Evolutionary conservation across 2,888 invertebrate genomes (phyloP), one percentile per base, ranked within the genome.

Genomic region (Willowsia nigromaculata): DNA sequence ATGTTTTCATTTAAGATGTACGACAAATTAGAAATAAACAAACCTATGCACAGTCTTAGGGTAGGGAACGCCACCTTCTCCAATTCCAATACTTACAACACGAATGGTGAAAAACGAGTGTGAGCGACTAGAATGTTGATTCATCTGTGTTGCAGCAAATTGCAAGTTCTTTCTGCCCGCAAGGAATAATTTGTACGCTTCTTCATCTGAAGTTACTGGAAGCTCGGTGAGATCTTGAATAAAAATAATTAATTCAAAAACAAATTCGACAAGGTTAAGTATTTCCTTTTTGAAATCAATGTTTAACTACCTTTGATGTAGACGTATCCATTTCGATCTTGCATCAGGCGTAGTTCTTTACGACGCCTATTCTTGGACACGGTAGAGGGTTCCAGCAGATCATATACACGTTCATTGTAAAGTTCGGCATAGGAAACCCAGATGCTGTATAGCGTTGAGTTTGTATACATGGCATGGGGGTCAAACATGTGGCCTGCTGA

Each of bases 341-440:
- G 95, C 18, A 95, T 94, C 30, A 97, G 93, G 93, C 95, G 96
- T 0, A 96, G 93, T 0, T 95, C 94, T 27, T 94, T 93, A 30
- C 94, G 85, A 11, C 89, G 89, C 93, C 59, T 78, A 81, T 93
- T 93, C 47, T 90, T 91, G 7, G 84, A 84, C 43, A 84, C 74
- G 9, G 50, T 50, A 0, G 71, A 33, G 22, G 56, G 6, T 15
- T 71, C 74, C 47, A 99, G 94, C 27, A 98, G 94, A 94, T 99
- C 98, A 93, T 96, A 97, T 18, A 98, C 95, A 0, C 95, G 95
- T 93, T 98, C 98, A 93, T 98, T 98, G 94, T 98, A 98, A 62
- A 99, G 97, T 94, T 98, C 98, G 0, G 96, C 96, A 94, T 97
- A 98, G 0, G 98, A 97, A 18, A 98, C 95, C 98, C 98, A 97